A percentile compares a stretch with the other conserved stretches of the same genome.
These are phyloP conservation scores for Caenorhabditis sinica DNA, from an alignment of 2,888 invertebrate genomes.

Conservation along the genomic window DNA sequence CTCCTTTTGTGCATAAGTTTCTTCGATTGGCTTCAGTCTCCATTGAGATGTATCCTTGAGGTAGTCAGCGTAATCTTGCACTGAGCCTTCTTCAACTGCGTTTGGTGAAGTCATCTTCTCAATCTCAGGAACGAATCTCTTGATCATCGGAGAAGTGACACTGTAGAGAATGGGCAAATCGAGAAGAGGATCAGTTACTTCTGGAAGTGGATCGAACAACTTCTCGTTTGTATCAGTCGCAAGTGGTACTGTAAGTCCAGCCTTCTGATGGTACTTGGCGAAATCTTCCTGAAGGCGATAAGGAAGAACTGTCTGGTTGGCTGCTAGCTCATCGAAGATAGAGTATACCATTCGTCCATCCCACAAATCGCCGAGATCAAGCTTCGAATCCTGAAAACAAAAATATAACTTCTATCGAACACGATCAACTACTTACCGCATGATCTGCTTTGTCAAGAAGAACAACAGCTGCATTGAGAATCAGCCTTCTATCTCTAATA, in stretches of 20 bases:
- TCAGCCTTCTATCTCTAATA: slow-evolving; percentile 71
- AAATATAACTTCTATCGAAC: neutral
- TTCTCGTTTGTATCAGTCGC: slow-evolving; percentile 80
- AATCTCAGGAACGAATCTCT: slow-evolving; percentile 76
- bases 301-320: slow-evolving; percentile 77
- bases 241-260: slow-evolving; percentile 77
- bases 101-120: slow-evolving; percentile 68
- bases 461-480: slow-evolving; percentile 72
- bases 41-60: slow-evolving; percentile 73
- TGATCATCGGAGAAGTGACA: slow-evolving; percentile 72
- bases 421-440: slow-evolving; percentile 30
- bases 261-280: slow-evolving; percentile 75
- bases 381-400: slow-evolving; percentile 45
- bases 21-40: slow-evolving; percentile 78
- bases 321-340: slow-evolving; percentile 74
- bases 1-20: slow-evolving; percentile 73
- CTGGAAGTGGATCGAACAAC: slow-evolving; percentile 76
- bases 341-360: slow-evolving; percentile 81
- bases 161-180: slow-evolving; percentile 74
- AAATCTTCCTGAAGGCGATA: slow-evolving; percentile 81
- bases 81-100: slow-evolving; percentile 64
- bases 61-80: slow-evolving; percentile 73
- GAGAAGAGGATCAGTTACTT: slow-evolving; percentile 66
- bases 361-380: slow-evolving; percentile 80
- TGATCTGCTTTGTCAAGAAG: slow-evolving; percentile 70